phyloP scores from a whole-genome alignment of 2,888 invertebrate species.

The Sthenelais limicola region DNA sequence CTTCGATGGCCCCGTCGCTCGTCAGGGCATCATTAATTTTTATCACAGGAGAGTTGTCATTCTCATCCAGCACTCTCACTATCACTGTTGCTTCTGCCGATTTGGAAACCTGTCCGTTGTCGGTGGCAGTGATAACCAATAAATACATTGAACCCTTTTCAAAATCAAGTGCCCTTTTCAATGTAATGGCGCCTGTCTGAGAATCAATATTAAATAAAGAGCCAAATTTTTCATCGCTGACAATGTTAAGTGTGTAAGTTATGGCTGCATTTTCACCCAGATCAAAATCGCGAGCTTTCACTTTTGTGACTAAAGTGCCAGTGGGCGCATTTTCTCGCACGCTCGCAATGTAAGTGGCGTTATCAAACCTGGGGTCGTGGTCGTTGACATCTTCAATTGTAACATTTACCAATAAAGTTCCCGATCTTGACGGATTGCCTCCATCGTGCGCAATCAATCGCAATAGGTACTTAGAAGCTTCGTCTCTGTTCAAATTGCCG shows the following conservation, averaged over 20 bases:
- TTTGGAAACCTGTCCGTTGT: slow-evolving; percentile 39
- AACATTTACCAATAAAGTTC: slow-evolving; percentile 8
- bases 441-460: slow-evolving; percentile 18
- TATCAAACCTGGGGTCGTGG: slow-evolving; percentile 35
- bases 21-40: slow-evolving; percentile 11
- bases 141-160: slow-evolving; percentile 43
- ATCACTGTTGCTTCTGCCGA: slow-evolving; percentile 42
- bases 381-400: slow-evolving; percentile 36
- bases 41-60: slow-evolving; percentile 47
- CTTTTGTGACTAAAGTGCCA: slow-evolving; percentile 1
- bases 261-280: slow-evolving; percentile 22
- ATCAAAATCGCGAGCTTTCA: slow-evolving; percentile 30
- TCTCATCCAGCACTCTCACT: slow-evolving; percentile 43
- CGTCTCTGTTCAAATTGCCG: slow-evolving; percentile 12
- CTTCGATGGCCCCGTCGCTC: slow-evolving; percentile 3
- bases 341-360: slow-evolving; percentile 24
- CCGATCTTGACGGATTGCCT: slow-evolving; percentile 2
- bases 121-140: slow-evolving; percentile 40
- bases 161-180: slow-evolving; percentile 40
- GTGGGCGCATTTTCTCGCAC: slow-evolving; percentile 14
- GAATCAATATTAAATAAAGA: slow-evolving; percentile 1
- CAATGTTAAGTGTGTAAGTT: slow-evolving; percentile 1
- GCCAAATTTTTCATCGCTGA: not conserved
- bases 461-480: not conserved
- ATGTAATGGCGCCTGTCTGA: slow-evolving; percentile 35